Percentiles rank a stretch among this genome's conserved stretches.
phyloP scores from a whole-genome alignment of 2,797 vertebrate genomes.

The Macropus fuliginosus region DNA sequence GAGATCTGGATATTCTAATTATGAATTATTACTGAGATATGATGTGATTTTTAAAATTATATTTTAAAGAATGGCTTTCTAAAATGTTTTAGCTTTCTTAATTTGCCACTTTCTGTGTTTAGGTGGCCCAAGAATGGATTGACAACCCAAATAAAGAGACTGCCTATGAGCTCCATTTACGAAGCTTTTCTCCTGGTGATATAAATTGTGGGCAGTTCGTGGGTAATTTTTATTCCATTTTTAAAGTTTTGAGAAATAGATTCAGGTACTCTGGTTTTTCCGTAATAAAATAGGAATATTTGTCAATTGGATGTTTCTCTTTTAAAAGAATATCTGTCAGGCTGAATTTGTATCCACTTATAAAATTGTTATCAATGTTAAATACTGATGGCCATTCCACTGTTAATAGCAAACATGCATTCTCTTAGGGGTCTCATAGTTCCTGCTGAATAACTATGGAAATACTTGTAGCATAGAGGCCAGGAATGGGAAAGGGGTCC shows the following conservation, averaged over 20 bases:
- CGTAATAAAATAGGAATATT: conserved; percentile 7
- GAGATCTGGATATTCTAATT: neutral
- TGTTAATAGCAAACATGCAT: neutral
- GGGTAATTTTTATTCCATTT: conserved; percentile 79
- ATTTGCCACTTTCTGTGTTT: conserved; percentile 59
- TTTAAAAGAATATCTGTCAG: conserved; percentile 17
- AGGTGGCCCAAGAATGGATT: conserved; percentile 87
- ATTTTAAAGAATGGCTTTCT: neutral
- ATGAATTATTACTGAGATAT: neutral
- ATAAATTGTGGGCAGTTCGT: conserved; percentile 85
- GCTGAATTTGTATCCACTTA: neutral
- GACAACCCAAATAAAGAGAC: conserved; percentile 79
- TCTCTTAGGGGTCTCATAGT: neutral
- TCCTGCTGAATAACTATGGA: conserved; percentile 12
- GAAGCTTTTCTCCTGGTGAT: conserved; percentile 82
- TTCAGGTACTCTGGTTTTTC: neutral
- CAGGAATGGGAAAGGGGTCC: neutral
- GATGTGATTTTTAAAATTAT: conserved; percentile 5
- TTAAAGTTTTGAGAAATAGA: neutral
- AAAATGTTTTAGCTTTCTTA: conserved; percentile 61
- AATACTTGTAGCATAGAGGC: neutral
- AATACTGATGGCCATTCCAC: neutral
- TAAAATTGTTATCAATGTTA: conserved; percentile 9
- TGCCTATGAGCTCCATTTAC: conserved; percentile 78
- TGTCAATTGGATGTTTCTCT: conserved; percentile 7